These are phyloP conservation scores for Bubo scandiacus DNA, from an alignment of 2,113 vertebrate species.

Conservation along the genomic window DNA sequence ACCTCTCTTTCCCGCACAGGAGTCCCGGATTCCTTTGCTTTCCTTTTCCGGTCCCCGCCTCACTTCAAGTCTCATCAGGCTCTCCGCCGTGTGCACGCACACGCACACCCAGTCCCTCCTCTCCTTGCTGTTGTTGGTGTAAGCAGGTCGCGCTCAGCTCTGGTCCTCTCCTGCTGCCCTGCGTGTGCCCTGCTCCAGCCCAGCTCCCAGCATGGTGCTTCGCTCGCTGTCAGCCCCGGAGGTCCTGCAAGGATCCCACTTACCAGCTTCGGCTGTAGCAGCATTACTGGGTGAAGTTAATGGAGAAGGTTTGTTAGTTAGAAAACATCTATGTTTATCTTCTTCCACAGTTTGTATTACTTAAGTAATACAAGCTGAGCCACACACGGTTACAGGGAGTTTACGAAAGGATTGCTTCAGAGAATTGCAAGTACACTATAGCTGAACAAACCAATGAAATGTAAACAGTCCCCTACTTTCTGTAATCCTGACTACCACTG, in stretches of 20 bases:
- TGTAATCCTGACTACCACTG: not conserved
- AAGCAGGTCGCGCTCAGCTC: not conserved
- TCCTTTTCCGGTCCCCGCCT: not conserved
- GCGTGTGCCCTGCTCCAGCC: not conserved
- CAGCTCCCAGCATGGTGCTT: not conserved
- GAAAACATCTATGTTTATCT: not conserved
- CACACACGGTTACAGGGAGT: not conserved
- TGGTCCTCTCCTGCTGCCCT: not conserved
- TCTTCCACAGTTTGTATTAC: not conserved
- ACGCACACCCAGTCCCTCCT: not conserved
- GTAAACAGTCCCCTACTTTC: not conserved
- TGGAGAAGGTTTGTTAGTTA: not conserved
- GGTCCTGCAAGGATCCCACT: not conserved
- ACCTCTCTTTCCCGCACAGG: not conserved
- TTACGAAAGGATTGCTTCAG: not conserved
- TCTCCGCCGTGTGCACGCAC: not conserved
- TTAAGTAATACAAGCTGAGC: not conserved
- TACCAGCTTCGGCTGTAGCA: not conserved
- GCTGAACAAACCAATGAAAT: not conserved
- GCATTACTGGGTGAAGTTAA: not conserved
- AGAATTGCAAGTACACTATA: not conserved
- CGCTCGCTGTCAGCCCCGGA: not conserved
- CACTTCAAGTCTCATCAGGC: not conserved
- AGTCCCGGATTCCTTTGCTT: not conserved
- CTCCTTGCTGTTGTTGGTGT: fast-evolving